Conservation (phyloP, 2,797 vertebrate species). For the Sternotherus odoratus region DNA sequence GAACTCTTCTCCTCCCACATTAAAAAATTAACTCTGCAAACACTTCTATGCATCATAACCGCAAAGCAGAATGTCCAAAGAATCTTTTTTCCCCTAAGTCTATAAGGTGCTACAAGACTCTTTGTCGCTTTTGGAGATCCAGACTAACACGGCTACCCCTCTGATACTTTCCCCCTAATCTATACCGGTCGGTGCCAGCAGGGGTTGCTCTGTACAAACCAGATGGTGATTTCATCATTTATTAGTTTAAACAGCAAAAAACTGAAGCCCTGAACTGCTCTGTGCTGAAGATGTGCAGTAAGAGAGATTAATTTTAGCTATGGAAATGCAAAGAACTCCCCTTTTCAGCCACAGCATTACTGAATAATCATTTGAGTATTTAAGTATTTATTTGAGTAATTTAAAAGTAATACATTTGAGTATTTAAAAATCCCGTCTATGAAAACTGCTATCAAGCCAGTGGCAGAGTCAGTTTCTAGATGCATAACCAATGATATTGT, state of each 20-base stretch:
- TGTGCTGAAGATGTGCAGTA: slow-evolving; percentile 44
- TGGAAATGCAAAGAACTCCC: slow-evolving; percentile 61
- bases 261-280: slow-evolving; percentile 4
- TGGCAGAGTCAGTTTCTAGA: slow-evolving; percentile 75
- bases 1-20: neutral
- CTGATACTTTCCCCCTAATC: too few relatives aligned
- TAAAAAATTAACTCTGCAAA: neutral
- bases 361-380: slow-evolving; percentile 60
- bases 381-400: too few relatives aligned
- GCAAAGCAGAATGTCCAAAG: neutral
- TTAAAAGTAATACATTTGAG: too few relatives aligned
- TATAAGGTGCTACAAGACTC: too few relatives aligned
- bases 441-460: slow-evolving; percentile 68
- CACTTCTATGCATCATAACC: accelerated
- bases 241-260: slow-evolving; percentile 20
- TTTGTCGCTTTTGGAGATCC: too few relatives aligned
- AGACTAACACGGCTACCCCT: too few relatives aligned
- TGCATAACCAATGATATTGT: slow-evolving; percentile 80
- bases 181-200: too few relatives aligned
- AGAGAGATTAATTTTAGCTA: slow-evolving; percentile 67
- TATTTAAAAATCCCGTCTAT: slow-evolving; percentile 65
- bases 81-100: neutral
- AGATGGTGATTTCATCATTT: slow-evolving; percentile 21
- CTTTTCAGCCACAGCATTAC: neutral
- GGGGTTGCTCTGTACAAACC: slow-evolving; percentile 57